phyloP scores from a whole-genome alignment of 2,113 vertebrate species.

The Triplophysa dalaica region DNA sequence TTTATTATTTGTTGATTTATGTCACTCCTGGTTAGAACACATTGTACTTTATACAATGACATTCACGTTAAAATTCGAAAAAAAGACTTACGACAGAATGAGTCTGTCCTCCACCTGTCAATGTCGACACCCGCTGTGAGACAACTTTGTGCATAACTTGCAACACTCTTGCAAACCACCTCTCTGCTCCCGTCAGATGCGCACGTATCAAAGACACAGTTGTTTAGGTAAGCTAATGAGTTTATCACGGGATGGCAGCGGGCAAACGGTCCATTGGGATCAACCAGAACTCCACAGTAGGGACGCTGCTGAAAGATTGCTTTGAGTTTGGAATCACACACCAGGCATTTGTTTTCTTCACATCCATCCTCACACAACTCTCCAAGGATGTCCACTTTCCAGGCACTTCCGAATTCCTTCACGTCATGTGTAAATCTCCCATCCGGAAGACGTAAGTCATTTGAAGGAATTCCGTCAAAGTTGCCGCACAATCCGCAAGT shows the following conservation, averaged over 20 bases:
- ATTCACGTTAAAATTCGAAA: too few species aligned
- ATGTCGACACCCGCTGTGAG: slow-evolving; percentile 60
- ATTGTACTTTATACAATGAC: too few species aligned
- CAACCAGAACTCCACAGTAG: slow-evolving; percentile 66
- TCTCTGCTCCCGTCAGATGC: slow-evolving; percentile 62
- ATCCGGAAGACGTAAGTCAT: slow-evolving; percentile 61
- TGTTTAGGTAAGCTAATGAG: slow-evolving; percentile 64
- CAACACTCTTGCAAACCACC: slow-evolving; percentile 67
- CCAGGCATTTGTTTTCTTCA: slow-evolving; percentile 45
- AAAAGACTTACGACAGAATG: slow-evolving; percentile 72
- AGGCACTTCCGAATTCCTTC: slow-evolving; percentile 63
- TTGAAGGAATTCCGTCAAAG: slow-evolving; percentile 63
- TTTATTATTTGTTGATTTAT: too few species aligned
- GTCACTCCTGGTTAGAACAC: too few species aligned
- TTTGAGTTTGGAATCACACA: slow-evolving; percentile 49
- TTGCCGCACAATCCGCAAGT: slow-evolving; percentile 74
- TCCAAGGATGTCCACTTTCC: slow-evolving; percentile 63
- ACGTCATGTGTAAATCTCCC: slow-evolving; percentile 28
- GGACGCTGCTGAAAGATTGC: slow-evolving; percentile 60
- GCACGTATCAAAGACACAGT: slow-evolving; percentile 73
- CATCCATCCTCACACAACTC: slow-evolving; percentile 65
- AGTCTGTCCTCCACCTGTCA: slow-evolving; percentile 68
- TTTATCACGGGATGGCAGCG: slow-evolving; percentile 65
- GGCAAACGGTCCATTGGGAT: slow-evolving; percentile 65
- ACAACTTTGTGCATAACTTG: slow-evolving; percentile 70